Percentiles rank a stretch among this genome's conserved stretches.
Evolutionary conservation across 2,113 vertebrate species (phyloP).

Genomic region (Protobothrops flavoviridis): DNA sequence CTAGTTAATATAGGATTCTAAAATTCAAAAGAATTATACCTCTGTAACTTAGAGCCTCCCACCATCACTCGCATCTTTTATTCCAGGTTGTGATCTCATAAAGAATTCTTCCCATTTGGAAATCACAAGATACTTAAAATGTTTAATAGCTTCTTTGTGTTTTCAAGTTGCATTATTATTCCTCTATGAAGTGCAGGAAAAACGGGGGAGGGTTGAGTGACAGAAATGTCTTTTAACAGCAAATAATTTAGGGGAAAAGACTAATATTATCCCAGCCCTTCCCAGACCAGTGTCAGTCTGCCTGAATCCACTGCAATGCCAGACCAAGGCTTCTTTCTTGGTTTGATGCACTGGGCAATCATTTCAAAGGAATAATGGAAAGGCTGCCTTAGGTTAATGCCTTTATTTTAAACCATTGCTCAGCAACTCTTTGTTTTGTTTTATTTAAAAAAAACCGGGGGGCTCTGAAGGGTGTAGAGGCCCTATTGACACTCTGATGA

Average conservation of each 20-base stretch:
- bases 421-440: background rate
- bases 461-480: background rate
- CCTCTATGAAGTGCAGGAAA: conserved; percentile 34
- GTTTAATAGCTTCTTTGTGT: conserved; percentile 52
- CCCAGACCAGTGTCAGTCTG: background rate
- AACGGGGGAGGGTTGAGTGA: background rate
- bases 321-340: background rate
- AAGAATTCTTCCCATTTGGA: conserved; percentile 50
- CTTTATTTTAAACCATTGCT: background rate
- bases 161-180: conserved; percentile 39
- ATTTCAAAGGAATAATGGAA: background rate
- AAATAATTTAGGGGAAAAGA: conserved; percentile 1
- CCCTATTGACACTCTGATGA: background rate
- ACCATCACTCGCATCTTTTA: conserved; percentile 43
- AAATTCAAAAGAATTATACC: conserved; percentile 56
- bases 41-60: conserved; percentile 58
- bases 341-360: background rate
- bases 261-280: background rate
- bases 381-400: background rate
- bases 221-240: background rate
- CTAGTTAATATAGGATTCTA: conserved; percentile 49
- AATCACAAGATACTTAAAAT: conserved; percentile 57
- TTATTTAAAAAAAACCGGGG: background rate
- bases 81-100: conserved; percentile 52
- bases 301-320: background rate